Percentiles rank a stretch among this genome's conserved stretches.
Conservation (phyloP, 2,113 vertebrate genomes). For the Neodon shergylaensis region DNA sequence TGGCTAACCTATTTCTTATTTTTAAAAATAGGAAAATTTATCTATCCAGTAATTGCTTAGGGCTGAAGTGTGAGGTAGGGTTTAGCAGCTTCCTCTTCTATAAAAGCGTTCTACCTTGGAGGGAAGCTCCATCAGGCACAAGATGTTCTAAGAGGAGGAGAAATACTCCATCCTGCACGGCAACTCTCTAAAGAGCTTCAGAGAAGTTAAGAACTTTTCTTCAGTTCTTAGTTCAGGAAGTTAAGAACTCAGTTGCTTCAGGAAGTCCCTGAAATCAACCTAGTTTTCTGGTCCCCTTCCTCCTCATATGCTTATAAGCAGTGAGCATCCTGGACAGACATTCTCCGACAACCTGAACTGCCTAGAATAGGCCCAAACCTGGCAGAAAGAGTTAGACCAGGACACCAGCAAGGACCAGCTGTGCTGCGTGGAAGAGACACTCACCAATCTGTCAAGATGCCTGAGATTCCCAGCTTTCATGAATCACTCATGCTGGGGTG, state of each 20-base stretch:
- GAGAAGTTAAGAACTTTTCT: too few relatives aligned
- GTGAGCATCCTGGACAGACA: neutral
- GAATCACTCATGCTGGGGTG: neutral
- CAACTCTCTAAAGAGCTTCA: neutral
- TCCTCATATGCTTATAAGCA: too few relatives aligned
- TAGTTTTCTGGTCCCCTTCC: neutral
- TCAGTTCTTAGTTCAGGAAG: neutral
- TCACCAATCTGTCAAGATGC: neutral
- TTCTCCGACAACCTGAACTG: neutral
- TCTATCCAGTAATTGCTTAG: neutral
- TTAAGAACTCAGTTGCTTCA: neutral
- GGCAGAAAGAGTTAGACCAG: neutral
- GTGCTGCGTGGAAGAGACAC: neutral
- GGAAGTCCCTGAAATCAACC: neutral
- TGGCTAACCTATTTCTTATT: neutral
- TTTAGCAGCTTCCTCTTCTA: neutral
- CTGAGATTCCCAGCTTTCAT: neutral
- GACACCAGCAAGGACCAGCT: neutral
- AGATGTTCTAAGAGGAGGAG: neutral
- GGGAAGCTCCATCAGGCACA: neutral
- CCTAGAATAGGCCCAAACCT: neutral
- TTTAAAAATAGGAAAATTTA: neutral
- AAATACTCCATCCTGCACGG: neutral
- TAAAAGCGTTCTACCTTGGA: neutral
- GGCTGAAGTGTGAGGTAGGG: neutral